Percentiles rank a stretch among this genome's conserved stretches.
Conservation (phyloP, 2,888 invertebrate genomes). For the Sinhomidia bicolor region DNA sequence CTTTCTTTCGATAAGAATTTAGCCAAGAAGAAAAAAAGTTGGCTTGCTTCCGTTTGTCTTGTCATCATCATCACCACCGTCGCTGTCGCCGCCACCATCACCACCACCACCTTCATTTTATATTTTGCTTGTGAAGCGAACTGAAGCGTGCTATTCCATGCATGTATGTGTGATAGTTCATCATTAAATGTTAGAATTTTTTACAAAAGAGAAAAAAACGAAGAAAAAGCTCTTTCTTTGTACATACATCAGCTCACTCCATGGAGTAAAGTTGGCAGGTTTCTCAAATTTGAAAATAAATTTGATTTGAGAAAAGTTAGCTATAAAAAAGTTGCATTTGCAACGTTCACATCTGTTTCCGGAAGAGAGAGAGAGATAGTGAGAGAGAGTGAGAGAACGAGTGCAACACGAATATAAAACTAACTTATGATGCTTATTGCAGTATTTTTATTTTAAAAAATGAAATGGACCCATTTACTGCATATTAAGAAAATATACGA, state of each 20-base stretch:
- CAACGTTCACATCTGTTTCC: not conserved
- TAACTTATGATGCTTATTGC: not conserved
- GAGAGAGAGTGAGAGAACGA: too few species aligned
- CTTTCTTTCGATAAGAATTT: not conserved
- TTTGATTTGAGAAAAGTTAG: not conserved
- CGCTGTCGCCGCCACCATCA: not conserved
- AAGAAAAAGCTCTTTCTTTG: not conserved
- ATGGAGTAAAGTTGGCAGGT: not conserved
- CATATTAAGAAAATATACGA: not conserved
- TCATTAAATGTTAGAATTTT: not conserved
- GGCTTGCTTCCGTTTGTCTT: slow-evolving; percentile 37
- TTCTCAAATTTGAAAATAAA: not conserved
- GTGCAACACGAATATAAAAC: not conserved
- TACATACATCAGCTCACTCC: not conserved
- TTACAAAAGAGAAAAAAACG: too few species aligned
- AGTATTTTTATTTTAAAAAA: not conserved
- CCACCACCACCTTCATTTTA: slow-evolving; percentile 2
- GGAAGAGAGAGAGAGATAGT: too few species aligned
- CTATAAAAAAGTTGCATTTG: not conserved
- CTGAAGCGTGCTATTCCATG: slow-evolving; percentile 10
- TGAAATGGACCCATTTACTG: not conserved
- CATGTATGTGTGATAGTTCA: not conserved
- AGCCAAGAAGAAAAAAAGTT: slow-evolving; percentile 48
- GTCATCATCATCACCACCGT: not conserved
- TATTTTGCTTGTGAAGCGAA: slow-evolving; percentile 18